A percentile compares a stretch with the other conserved stretches of the same genome.
phyloP scores from a whole-genome alignment of 2,888 invertebrate species.

The Timema cristinae region DNA sequence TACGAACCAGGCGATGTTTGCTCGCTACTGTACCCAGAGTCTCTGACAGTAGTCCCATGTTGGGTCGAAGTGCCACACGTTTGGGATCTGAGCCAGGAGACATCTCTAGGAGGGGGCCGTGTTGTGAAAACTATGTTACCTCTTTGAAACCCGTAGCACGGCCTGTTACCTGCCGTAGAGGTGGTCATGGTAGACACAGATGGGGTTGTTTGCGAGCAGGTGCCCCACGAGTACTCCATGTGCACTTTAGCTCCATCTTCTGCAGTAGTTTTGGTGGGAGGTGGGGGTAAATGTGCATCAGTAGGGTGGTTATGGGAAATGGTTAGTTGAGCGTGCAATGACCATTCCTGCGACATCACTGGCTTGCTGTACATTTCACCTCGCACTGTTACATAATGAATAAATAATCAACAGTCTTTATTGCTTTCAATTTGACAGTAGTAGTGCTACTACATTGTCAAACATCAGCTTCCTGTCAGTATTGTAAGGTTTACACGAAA shows the following conservation, averaged over 20 bases:
- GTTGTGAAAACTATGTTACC: slow-evolving; percentile 54
- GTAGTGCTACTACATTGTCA: too few relatives aligned
- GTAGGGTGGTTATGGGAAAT: slow-evolving; percentile 51
- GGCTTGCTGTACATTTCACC: slow-evolving; percentile 27
- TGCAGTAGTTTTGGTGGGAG: slow-evolving; percentile 41
- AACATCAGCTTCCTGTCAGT: too few relatives aligned
- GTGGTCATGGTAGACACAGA: slow-evolving; percentile 32
- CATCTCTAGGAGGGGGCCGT: slow-evolving; percentile 43
- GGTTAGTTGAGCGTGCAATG: slow-evolving; percentile 64
- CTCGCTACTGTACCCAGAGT: slow-evolving; percentile 56
- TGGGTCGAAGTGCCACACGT: neutral
- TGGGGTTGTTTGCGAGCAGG: slow-evolving; percentile 37
- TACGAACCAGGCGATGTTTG: slow-evolving; percentile 46
- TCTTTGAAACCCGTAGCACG: slow-evolving; percentile 47
- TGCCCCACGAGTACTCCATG: slow-evolving; percentile 52
- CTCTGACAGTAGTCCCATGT: slow-evolving; percentile 30
- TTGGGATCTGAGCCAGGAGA: neutral
- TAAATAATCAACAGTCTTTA: too few relatives aligned
- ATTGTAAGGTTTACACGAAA: too few relatives aligned
- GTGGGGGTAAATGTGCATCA: slow-evolving; percentile 39
- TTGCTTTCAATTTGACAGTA: too few relatives aligned
- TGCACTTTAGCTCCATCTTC: slow-evolving; percentile 50
- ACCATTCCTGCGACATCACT: slow-evolving; percentile 56
- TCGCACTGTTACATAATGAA: too few relatives aligned
- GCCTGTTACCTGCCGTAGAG: slow-evolving; percentile 22